Evolutionary conservation across 2,797 vertebrate species (phyloP).

Genomic region (Epinephelus awoara): DNA sequence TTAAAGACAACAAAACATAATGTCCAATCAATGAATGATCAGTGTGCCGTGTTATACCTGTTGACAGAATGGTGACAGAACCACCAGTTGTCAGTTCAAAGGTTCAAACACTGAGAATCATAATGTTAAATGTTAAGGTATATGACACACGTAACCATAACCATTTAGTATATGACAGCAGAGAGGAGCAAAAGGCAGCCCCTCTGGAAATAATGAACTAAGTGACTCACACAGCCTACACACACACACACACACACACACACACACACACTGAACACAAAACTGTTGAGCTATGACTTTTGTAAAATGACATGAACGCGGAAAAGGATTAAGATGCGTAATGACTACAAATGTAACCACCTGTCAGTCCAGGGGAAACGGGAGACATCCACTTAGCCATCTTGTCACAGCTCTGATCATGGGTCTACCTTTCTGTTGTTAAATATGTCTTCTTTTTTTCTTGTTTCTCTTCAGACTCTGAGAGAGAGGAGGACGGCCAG

Average conservation of each 20-base stretch:
- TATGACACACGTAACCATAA: background rate
- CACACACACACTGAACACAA: background rate
- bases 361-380: background rate
- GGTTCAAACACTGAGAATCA: conserved; percentile 11
- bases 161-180: background rate
- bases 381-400: background rate
- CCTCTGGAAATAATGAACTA: background rate
- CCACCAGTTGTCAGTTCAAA: background rate
- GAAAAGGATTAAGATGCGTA: background rate
- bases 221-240: conserved; percentile 4
- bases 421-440: background rate
- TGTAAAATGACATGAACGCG: background rate
- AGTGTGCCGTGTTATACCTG: background rate
- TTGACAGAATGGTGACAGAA: background rate
- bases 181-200: conserved; percentile 30
- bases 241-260: background rate
- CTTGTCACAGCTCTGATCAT: background rate
- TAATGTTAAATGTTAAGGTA: conserved; percentile 8
- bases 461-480: conserved; percentile 57
- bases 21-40: background rate
- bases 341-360: background rate
- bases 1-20: background rate
- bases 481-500: conserved; percentile 68
- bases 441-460: background rate
- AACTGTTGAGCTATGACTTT: background rate